These are phyloP conservation scores for Notospermus geniculatus DNA, from an alignment of 1,140 invertebrate species.

Conservation along the genomic window DNA sequence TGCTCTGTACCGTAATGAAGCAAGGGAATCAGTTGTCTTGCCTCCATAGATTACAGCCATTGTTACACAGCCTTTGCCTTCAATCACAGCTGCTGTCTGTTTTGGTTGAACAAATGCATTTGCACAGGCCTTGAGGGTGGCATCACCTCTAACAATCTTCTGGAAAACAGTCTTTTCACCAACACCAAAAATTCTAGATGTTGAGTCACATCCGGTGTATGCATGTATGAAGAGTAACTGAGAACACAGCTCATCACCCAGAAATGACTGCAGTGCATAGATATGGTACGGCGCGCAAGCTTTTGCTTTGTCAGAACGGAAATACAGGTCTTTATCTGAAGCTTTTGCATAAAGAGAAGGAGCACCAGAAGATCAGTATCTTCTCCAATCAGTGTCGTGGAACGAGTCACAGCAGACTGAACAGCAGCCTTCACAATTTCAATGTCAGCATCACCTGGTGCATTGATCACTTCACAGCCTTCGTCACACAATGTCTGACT, in stretches of 20 bases:
- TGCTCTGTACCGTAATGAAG: not conserved
- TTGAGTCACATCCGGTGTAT: not conserved
- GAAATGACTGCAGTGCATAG: not conserved
- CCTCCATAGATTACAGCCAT: not conserved
- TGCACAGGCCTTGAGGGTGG: not conserved
- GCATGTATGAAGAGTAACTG: not conserved
- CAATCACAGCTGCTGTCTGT: not conserved
- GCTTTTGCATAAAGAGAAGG: not conserved
- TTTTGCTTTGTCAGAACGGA: not conserved
- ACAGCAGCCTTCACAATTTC: not conserved
- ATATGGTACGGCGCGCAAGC: not conserved
- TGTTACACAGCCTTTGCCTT: not conserved
- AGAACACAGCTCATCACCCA: not conserved
- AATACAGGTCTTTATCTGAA: not conserved
- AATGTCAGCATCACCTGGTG: not conserved
- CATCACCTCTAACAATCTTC: not conserved
- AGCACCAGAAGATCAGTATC: not conserved
- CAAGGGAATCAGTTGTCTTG: not conserved
- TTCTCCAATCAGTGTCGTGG: not conserved
- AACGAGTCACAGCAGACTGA: not conserved
- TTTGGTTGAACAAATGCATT: not conserved
- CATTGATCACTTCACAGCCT: not conserved
- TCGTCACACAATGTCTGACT: not conserved
- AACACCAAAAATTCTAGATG: slow-evolving; percentile 2
- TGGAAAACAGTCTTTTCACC: not conserved